Evolutionary conservation across 2,113 vertebrate species (phyloP).

Genomic region (Rousettus leschenaultii): DNA sequence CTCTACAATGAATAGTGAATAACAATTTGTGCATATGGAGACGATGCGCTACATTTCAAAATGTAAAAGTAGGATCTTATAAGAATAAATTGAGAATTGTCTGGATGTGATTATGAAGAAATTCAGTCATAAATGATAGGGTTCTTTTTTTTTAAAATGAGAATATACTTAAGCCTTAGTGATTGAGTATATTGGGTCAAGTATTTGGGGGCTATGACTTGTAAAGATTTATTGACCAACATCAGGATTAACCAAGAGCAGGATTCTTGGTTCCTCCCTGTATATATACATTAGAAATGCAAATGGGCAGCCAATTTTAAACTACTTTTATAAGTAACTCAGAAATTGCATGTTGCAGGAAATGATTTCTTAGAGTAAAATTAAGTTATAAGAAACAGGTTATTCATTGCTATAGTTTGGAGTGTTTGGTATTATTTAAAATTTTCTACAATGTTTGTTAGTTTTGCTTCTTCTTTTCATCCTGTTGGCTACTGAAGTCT

Average conservation of each 20-base stretch:
- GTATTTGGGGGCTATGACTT: background rate
- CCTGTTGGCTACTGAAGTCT: background rate
- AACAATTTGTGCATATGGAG: background rate
- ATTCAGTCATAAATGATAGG: background rate
- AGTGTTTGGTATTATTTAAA: background rate
- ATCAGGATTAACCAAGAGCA: background rate
- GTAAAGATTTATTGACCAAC: background rate
- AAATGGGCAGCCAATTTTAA: background rate
- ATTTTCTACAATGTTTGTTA: background rate
- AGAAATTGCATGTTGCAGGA: background rate
- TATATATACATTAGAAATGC: background rate
- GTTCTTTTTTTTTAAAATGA: background rate
- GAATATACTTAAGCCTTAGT: background rate
- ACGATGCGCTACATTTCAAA: background rate
- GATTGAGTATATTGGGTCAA: background rate
- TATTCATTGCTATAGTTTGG: background rate
- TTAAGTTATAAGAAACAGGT: no score
- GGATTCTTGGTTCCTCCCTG: background rate
- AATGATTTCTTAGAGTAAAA: background rate
- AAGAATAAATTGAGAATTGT: background rate
- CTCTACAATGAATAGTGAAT: background rate
- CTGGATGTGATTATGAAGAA: background rate
- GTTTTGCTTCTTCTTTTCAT: background rate
- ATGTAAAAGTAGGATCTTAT: background rate
- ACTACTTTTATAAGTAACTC: background rate